Evolutionary conservation across 30 jellyfish, hydroid and myxozoan genomes (phyloP).

Genomic region (Rhopilema esculentum): DNA sequence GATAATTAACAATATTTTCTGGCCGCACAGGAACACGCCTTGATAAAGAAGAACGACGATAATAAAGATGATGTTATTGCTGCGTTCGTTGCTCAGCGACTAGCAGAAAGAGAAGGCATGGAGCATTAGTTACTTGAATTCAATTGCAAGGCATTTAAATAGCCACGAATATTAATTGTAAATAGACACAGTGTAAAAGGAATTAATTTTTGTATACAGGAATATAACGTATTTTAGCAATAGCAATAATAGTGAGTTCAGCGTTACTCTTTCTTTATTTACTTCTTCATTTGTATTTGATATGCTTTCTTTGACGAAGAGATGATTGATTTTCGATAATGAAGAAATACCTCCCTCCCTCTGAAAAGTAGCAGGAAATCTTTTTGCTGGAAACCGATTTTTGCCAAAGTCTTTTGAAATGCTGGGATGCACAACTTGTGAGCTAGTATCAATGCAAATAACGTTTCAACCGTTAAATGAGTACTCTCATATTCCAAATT

Average conservation of each 20-base stretch:
- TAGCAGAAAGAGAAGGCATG: constrained; percentile 45
- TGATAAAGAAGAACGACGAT: constrained; percentile 57
- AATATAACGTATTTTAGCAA: background rate
- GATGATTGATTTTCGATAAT: too few species aligned
- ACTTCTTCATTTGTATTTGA: too few species aligned
- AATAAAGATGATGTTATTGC: constrained; percentile 63
- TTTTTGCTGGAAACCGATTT: too few species aligned
- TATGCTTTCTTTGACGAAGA: too few species aligned
- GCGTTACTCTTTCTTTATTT: too few species aligned
- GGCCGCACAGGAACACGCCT: constrained; percentile 52
- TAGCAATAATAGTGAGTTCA: background rate
- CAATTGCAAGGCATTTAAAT: background rate
- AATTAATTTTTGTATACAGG: background rate
- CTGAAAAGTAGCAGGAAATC: too few species aligned
- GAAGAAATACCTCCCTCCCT: too few species aligned
- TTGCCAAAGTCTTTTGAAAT: too few species aligned
- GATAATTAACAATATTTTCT: background rate
- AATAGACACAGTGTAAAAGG: background rate
- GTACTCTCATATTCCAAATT: too few species aligned
- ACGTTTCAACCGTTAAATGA: too few species aligned
- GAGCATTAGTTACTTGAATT: background rate
- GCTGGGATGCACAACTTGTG: too few species aligned
- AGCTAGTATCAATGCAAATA: too few species aligned
- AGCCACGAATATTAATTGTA: background rate
- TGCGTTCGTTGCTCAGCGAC: constrained; percentile 37